Evolutionary conservation across 2,888 invertebrate genomes (phyloP), one percentile per base, ranked within the genome.

Genomic region (Caenorhabditis drosophilae): DNA sequence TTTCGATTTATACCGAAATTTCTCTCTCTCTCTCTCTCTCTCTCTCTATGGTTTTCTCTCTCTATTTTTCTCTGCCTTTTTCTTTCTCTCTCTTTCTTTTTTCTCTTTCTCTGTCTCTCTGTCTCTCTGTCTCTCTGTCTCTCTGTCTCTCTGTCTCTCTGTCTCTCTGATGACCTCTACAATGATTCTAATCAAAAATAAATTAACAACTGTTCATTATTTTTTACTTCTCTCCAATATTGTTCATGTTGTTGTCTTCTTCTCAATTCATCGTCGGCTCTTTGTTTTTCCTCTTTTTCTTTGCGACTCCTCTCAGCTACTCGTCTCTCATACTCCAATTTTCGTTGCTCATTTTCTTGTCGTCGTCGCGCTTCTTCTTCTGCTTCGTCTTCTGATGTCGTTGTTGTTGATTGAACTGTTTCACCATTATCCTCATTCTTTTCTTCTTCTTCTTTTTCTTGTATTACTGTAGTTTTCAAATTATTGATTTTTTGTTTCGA

Each of bases 221-320:
- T 34, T 50, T 15, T 31, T 9, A 59, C 64, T 59, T 58, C 59
- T 48, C 41, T 54, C 59, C 64, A 59, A 54, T 58, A 58, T 52
- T 55, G 55, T 55, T 64, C 64, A 25, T 55, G 55, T 20, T 58
- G 58, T 41, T 58, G 53, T 53, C 63, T 49, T 16, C 63, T 53
- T 63, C 50, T 63, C 58, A 53, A 48, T 38, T 58, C 63, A 12
- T 63, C 54, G 6, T 18, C 16, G 18, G 38, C 57, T 54, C 53
- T 63, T 41, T 63, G 53, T 18, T 50, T 46, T 27, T 57, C 56
- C 34, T 52, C 62, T 56, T 52, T 56, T 35, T 56, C 52, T 57
- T 49, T 58, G n/a, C 45, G 41, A 20, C 46, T 54, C 31, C 58
- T 47, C 38, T 56, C 56, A 15, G 49, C 66, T n/a, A 53, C 46